Conservation (phyloP, 1,140 invertebrate species). For the Chionoecetes opilio region DNA sequence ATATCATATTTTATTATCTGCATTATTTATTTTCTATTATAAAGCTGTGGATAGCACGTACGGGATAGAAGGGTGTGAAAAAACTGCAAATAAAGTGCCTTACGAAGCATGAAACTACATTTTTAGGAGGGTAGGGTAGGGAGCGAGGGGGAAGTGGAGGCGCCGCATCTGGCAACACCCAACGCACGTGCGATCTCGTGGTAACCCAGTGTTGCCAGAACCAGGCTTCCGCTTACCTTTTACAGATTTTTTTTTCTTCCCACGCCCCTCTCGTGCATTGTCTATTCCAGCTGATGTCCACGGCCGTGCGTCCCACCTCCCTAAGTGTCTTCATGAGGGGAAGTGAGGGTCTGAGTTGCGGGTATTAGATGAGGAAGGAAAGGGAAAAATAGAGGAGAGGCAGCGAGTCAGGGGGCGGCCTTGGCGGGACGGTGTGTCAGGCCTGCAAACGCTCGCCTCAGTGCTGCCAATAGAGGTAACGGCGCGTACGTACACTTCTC, state of each 20-base stretch:
- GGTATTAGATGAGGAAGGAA: neutral
- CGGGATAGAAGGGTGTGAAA: too few species aligned
- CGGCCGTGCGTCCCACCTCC: neutral
- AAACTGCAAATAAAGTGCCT: neutral
- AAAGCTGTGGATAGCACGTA: too few species aligned
- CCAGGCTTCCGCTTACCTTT: neutral
- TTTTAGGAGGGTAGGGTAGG: neutral
- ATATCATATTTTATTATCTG: too few species aligned
- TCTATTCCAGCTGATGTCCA: neutral
- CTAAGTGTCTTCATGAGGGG: neutral
- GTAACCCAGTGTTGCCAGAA: conserved; percentile 63
- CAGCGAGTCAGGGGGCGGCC: neutral
- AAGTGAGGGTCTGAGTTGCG: neutral
- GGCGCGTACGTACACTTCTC: neutral
- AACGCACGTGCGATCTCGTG: conserved; percentile 73
- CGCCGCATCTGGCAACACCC: conserved; percentile 55
- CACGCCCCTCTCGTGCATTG: neutral
- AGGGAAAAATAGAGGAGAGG: neutral
- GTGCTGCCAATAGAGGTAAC: neutral
- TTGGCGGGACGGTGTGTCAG: conserved; percentile 13
- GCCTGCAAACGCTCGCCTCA: neutral
- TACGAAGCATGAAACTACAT: conserved; percentile 19
- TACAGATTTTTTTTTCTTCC: neutral
- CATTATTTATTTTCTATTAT: too few species aligned
- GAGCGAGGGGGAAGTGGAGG: neutral